Base-by-base conservation (phyloP, 2,113 vertebrate genomes). In the Poeciliopsis retropinna region DNA sequence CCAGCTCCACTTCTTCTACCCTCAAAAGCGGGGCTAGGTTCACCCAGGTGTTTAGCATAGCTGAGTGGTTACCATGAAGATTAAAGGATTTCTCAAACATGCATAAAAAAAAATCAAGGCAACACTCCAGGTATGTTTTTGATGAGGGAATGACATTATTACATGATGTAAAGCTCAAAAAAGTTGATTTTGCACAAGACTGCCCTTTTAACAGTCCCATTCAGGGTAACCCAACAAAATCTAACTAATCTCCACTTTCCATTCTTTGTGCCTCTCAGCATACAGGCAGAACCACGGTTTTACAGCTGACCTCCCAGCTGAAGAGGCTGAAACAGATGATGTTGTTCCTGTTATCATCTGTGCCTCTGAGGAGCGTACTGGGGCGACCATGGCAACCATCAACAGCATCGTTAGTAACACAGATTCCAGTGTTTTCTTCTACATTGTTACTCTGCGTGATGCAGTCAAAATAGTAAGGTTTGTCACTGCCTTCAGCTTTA, bases 351-450 rank as follows among this genome's bases (percentile, higher is more conserved):
- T 99, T 1, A 90, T 99, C 76, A 95, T 99, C 61, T 99, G 97
- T 0, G 96, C 97, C 0, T 95, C 97, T 0, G 95, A 96, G 0
- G 97, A 97, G 41, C 95, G 96, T 5, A 92, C 97, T 83, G 97
- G 96, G 0, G 97, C 94, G 0, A 81, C 97, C 54, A 93, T 99
- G 91, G 96, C 98, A 1, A 94, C 96, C 2, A 97, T 99, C 90
- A 98, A 96, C 67, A 99, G 97, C 85, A 89, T 99, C 91, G 90
- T 95, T 69, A 97, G 96, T 93, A 98, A 99, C 93, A 98, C 96
- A 0, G 93, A 94, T 0, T 93, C 96, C 29, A 94, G 80, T 1
- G 91, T 99, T 74, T 81, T 99, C 74, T 99, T 99, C 93, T 99
- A 98, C 30, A 90, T 99, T 0, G 93, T 99, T 2, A 97, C 97